Conservation (phyloP, 2,797 vertebrate genomes). For the Enteromius paludinosus region DNA sequence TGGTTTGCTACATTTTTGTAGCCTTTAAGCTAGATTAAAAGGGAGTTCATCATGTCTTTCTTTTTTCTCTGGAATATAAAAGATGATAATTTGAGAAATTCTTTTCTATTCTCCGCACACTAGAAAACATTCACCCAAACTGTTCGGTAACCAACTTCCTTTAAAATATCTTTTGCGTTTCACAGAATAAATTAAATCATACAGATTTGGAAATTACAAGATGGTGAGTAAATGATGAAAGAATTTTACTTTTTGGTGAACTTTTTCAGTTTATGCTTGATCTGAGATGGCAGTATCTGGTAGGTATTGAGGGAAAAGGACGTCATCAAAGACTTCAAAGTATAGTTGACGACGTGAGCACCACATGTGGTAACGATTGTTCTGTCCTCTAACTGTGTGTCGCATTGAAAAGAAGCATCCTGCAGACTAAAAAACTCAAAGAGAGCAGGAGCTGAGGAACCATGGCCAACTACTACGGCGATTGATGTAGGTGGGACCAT, state of each 20-base stretch:
- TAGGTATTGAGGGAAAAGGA: background rate
- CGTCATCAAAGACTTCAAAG: slow-evolving; percentile 15
- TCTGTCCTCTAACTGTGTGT: slow-evolving; percentile 9
- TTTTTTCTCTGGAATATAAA: background rate
- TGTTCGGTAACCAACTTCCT: background rate
- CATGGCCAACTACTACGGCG: slow-evolving; percentile 11
- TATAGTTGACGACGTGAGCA: slow-evolving; percentile 24
- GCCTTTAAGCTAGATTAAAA: background rate
- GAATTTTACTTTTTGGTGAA: background rate
- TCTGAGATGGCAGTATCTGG: background rate
- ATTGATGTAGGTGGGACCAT: slow-evolving; percentile 32
- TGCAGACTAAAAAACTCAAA: slow-evolving; percentile 10
- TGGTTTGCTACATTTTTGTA: too few relatives aligned
- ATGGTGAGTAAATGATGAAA: background rate
- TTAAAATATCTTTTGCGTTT: background rate
- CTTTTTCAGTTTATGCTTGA: background rate
- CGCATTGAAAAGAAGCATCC: background rate
- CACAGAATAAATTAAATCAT: background rate
- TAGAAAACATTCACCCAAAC: background rate
- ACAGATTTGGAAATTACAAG: background rate
- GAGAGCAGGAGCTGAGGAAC: slow-evolving; percentile 14
- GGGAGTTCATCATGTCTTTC: too few relatives aligned
- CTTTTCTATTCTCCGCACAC: background rate
- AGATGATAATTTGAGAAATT: background rate
- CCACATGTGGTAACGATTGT: slow-evolving; percentile 16